A percentile compares a stretch with the other conserved stretches of the same genome.
Conservation (phyloP, 2,888 invertebrate species). For the Philereme vetulata region DNA sequence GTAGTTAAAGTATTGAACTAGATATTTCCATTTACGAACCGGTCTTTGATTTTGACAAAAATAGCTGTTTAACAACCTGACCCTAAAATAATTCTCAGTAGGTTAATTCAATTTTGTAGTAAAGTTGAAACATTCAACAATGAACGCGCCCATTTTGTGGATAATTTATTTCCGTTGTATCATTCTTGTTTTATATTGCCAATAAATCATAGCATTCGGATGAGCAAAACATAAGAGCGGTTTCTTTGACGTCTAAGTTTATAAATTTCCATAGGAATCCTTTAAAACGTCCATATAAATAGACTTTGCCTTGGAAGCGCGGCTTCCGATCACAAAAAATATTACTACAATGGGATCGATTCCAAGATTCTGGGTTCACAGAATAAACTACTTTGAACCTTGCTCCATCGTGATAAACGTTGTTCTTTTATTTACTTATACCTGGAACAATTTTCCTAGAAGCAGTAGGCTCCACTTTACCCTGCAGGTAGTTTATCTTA, state of each 20-base stretch:
- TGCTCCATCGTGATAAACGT: conserved; percentile 24
- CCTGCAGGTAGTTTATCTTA: conserved; percentile 39
- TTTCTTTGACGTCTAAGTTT: conserved; percentile 50
- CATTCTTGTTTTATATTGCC: conserved; percentile 37
- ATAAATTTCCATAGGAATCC: conserved; percentile 69
- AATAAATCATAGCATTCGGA: conserved; percentile 48
- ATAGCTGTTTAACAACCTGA: conserved; percentile 36
- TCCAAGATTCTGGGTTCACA: conserved; percentile 18
- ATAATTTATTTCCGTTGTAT: conserved; percentile 34
- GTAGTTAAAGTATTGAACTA: conserved; percentile 38
- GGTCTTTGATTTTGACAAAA: conserved; percentile 38
- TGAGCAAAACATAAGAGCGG: conserved; percentile 51
- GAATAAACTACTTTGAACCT: conserved; percentile 21
- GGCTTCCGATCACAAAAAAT: conserved; percentile 63
- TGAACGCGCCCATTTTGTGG: conserved; percentile 21
- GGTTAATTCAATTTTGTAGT: conserved; percentile 35
- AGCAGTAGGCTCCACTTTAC: conserved; percentile 27
- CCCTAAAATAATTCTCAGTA: conserved; percentile 38
- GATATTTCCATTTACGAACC: conserved; percentile 39
- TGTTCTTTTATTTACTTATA: conserved; percentile 15
- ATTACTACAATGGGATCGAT: conserved; percentile 33
- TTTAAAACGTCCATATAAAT: conserved; percentile 64
- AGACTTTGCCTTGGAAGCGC: conserved; percentile 52
- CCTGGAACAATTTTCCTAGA: conserved; percentile 37
- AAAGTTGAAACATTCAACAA: conserved; percentile 19